Percentiles rank a stretch among this genome's conserved stretches.
Evolutionary conservation across 2,888 invertebrate species (phyloP).

Genomic region (Tubulanus polymorphus): DNA sequence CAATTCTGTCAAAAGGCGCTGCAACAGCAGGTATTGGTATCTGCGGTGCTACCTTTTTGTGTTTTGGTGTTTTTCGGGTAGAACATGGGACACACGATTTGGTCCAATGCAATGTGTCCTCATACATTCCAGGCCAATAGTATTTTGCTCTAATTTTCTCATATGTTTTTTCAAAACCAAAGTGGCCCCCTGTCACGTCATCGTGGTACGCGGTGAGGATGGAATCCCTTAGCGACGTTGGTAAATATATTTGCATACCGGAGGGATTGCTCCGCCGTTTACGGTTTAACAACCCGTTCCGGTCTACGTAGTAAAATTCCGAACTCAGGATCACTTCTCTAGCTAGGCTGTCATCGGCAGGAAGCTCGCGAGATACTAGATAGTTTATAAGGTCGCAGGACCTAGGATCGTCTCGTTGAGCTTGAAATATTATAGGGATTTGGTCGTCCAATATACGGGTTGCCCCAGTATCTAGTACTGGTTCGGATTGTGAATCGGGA

Average conservation of each 20-base stretch:
- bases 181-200: slow-evolving; percentile 13
- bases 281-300: neutral
- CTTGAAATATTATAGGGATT: neutral
- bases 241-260: neutral
- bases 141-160: slow-evolving; percentile 13
- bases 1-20: slow-evolving; percentile 15
- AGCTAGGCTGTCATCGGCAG: neutral
- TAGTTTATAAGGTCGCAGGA: neutral
- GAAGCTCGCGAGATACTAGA: neutral
- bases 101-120: slow-evolving; percentile 13
- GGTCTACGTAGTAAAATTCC: neutral
- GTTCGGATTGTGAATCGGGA: neutral
- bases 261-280: neutral
- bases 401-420: neutral
- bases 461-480: no score
- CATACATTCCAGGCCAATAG: slow-evolving; percentile 12
- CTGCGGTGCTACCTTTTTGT: slow-evolving; percentile 9
- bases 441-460: no score
- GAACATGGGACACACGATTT: slow-evolving; percentile 16
- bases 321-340: neutral
- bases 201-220: slow-evolving; percentile 17
- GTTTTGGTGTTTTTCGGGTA: slow-evolving; percentile 15
- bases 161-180: slow-evolving; percentile 19
- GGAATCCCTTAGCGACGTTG: neutral
- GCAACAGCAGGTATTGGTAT: slow-evolving; percentile 12